phyloP scores from a whole-genome alignment of 2,888 invertebrate species.

The Conistra vaccinii region DNA sequence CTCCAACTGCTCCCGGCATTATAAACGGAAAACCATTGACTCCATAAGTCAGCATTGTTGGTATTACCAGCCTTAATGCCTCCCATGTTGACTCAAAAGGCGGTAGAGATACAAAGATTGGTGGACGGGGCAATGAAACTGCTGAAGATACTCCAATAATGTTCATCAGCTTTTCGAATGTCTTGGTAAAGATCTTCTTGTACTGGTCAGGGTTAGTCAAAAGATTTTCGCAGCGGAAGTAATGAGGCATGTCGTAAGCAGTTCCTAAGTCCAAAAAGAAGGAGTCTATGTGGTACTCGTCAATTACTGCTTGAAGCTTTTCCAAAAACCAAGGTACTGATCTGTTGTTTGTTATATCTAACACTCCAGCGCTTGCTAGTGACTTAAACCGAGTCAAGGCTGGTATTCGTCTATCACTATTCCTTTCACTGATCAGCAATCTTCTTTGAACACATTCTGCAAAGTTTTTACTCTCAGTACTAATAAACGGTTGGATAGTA shows the following conservation, averaged over 20 bases:
- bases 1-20: slow-evolving; percentile 98
- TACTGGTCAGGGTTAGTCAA: slow-evolving; percentile 96
- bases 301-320: slow-evolving; percentile 93
- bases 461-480: slow-evolving; percentile 96
- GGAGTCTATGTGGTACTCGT: slow-evolving; percentile 95
- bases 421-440: slow-evolving; percentile 95
- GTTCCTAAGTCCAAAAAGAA: slow-evolving; percentile 96
- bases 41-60: slow-evolving; percentile 96
- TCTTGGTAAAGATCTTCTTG: slow-evolving; percentile 93
- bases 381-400: slow-evolving; percentile 96
- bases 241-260: slow-evolving; percentile 96
- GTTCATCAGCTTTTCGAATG: slow-evolving; percentile 91
- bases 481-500: slow-evolving; percentile 97
- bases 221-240: slow-evolving; percentile 94
- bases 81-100: slow-evolving; percentile 97
- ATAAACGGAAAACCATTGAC: slow-evolving; percentile 98
- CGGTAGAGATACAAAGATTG: slow-evolving; percentile 96
- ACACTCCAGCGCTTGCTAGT: slow-evolving; percentile 94
- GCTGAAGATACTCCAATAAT: slow-evolving; percentile 96
- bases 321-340: slow-evolving; percentile 95
- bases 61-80: slow-evolving; percentile 95
- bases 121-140: slow-evolving; percentile 94
- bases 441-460: slow-evolving; percentile 94
- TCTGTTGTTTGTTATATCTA: slow-evolving; percentile 96
- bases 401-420: slow-evolving; percentile 94